These are phyloP conservation scores for Poecile montanus DNA, from an alignment of 2,797 vertebrate genomes.

Conservation along the genomic window DNA sequence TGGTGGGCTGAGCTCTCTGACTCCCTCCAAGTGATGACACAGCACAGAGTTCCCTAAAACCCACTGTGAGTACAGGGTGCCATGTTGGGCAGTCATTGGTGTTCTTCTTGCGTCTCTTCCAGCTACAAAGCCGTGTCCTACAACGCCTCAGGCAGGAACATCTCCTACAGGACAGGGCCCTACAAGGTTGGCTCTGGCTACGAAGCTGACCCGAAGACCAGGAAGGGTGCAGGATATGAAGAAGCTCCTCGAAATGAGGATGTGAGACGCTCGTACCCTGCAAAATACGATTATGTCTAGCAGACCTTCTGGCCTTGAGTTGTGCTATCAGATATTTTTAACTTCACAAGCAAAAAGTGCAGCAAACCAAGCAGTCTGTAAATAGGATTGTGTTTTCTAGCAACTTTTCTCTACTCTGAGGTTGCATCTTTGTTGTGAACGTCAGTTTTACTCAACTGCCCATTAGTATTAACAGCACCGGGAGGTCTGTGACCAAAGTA, in stretches of 20 bases:
- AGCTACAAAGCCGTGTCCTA: conserved; percentile 87
- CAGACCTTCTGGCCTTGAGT: not conserved
- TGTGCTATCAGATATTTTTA: not conserved
- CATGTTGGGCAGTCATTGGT: not conserved
- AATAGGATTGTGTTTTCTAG: not conserved
- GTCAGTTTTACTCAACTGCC: not conserved
- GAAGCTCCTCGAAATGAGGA: conserved; percentile 79
- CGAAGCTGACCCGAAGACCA: conserved; percentile 69
- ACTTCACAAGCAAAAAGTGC: not conserved
- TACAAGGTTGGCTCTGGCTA: conserved; percentile 72
- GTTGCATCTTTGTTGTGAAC: not conserved
- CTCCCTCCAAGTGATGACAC: not conserved
- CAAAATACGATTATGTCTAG: conserved; percentile 90
- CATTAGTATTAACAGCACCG: not conserved
- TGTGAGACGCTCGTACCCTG: conserved; percentile 79
- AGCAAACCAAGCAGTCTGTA: conserved; percentile 1
- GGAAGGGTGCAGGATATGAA: conserved; percentile 74
- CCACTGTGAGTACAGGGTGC: not conserved
- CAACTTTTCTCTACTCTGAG: not conserved
- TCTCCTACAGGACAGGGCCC: conserved; percentile 79
- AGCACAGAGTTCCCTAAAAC: not conserved
- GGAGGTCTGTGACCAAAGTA: not conserved
- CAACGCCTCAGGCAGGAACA: conserved; percentile 80
- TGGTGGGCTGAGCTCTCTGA: not conserved
- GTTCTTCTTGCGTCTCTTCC: conserved; percentile 35